Percentiles rank a stretch among this genome's conserved stretches.
phyloP scores from a whole-genome alignment of 1,140 invertebrate species.

The Aphaenogaster rudis region DNA sequence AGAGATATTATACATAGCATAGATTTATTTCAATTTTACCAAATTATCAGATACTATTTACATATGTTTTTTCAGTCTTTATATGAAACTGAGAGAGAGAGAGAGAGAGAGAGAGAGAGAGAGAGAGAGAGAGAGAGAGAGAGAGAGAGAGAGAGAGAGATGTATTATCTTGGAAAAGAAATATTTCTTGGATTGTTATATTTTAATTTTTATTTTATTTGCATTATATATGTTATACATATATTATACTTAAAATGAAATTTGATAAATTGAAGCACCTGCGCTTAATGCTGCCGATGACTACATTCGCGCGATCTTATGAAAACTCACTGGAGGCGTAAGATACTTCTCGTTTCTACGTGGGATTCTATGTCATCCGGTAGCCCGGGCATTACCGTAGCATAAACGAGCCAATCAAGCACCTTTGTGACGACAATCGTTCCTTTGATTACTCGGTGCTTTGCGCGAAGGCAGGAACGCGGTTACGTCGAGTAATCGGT shows the following conservation, averaged over 20 bases:
- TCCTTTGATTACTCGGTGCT: constrained; percentile 81
- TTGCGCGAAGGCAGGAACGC: constrained; percentile 77
- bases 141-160: neutral
- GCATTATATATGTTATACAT: neutral
- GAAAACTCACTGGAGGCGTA: constrained; percentile 59
- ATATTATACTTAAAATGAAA: neutral
- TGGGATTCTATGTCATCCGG: constrained; percentile 57
- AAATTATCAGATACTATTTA: constrained; percentile 3
- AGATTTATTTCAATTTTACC: neutral
- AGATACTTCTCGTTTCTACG: constrained; percentile 11
- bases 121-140: no score
- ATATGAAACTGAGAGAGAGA: no score
- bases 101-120: no score
- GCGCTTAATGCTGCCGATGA: neutral
- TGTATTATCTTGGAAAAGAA: neutral
- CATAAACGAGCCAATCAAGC: constrained; percentile 84
- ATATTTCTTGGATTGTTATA: neutral
- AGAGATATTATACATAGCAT: neutral
- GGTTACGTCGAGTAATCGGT: constrained; percentile 70
- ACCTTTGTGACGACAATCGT: constrained; percentile 83
- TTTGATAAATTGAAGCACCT: neutral
- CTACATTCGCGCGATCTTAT: constrained; percentile 22
- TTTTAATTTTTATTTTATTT: neutral
- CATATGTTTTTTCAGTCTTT: constrained; percentile 47
- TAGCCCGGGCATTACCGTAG: constrained; percentile 73